phyloP scores from a whole-genome alignment of 1,140 invertebrate species.

The Pollicipes pollicipes region DNA sequence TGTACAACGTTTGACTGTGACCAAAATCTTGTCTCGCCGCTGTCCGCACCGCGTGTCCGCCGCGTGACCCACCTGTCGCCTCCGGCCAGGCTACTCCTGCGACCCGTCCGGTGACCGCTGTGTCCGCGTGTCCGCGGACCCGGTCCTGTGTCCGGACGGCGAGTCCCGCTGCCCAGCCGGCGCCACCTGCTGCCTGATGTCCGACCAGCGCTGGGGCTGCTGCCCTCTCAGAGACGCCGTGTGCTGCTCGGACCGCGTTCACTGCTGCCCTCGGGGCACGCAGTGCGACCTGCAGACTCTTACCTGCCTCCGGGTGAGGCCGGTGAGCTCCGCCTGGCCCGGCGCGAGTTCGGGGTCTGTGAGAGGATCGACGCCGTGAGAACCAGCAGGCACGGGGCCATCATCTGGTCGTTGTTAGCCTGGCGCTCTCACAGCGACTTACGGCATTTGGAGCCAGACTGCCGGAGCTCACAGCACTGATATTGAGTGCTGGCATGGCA shows the following conservation, averaged over 20 bases:
- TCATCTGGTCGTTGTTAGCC: not conserved
- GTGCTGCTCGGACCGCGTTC: slow-evolving; percentile 23
- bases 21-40: no score
- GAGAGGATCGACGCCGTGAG: no score
- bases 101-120: not conserved
- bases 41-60: not conserved
- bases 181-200: slow-evolving; percentile 19
- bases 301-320: not conserved
- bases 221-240: slow-evolving; percentile 22
- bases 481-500: no score
- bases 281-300: slow-evolving; percentile 17
- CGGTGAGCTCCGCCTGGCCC: not conserved
- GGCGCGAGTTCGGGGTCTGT: not conserved
- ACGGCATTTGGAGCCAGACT: no score
- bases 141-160: slow-evolving; percentile 18
- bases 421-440: no score
- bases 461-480: no score
- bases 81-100: not conserved
- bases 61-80: not conserved
- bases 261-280: slow-evolving; percentile 23
- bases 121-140: not conserved
- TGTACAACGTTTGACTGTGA: not conserved
- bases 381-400: not conserved
- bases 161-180: slow-evolving; percentile 17
- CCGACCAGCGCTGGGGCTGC: slow-evolving; percentile 18